Conservation (phyloP, 2,797 vertebrate species). For the Pristis pectinata region DNA sequence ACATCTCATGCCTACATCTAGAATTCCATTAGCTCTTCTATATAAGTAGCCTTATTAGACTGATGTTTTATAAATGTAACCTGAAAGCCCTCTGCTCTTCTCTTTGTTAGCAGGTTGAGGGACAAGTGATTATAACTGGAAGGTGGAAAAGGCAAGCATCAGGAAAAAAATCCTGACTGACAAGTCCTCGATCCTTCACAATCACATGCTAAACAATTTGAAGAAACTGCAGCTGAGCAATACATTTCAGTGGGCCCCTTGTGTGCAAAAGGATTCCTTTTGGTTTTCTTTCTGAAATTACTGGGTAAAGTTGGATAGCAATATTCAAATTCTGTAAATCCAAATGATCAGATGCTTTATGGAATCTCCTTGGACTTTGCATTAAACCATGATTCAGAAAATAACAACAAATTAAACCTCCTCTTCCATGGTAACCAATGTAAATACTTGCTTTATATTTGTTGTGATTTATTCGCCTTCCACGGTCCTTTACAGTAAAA, state of each 20-base stretch:
- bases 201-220: constrained; percentile 21
- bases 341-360: not conserved
- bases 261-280: not conserved
- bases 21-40: not conserved
- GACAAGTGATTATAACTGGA: not conserved
- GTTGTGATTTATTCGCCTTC: not conserved
- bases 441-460: not conserved
- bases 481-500: not conserved
- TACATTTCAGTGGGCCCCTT: not conserved
- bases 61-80: too few relatives aligned
- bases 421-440: not conserved
- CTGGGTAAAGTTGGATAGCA: not conserved
- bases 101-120: not conserved
- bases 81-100: not conserved
- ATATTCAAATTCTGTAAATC: not conserved
- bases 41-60: not conserved
- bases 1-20: not conserved
- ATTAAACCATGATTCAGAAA: not conserved
- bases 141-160: not conserved
- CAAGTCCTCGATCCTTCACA: not conserved
- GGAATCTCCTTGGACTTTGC: not conserved
- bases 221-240: constrained; percentile 3
- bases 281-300: not conserved
- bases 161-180: constrained; percentile 20
- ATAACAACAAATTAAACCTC: not conserved